Evolutionary conservation across 2,113 vertebrate genomes (phyloP).

Genomic region (Platanista minor): DNA sequence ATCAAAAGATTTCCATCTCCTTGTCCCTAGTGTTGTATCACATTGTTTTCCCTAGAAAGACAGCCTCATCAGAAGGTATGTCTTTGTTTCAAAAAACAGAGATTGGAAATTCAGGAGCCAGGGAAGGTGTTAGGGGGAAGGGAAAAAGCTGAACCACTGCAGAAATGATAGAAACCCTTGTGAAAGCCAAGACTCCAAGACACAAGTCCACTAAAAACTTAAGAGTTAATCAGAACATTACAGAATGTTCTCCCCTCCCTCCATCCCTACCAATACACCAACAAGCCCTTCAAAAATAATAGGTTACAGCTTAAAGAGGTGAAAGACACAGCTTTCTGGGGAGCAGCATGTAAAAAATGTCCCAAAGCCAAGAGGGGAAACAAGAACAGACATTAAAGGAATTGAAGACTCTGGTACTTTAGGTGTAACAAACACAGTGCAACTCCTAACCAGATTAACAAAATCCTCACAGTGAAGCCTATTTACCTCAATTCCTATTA

Average conservation of each 20-base stretch:
- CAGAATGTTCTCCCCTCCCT: neutral
- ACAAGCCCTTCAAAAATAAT: neutral
- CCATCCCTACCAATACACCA: neutral
- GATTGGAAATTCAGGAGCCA: neutral
- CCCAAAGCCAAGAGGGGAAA: neutral
- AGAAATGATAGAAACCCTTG: neutral
- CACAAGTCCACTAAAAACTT: neutral
- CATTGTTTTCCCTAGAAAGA: neutral
- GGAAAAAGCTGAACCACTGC: fast-evolving
- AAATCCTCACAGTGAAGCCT: neutral
- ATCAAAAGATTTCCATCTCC: neutral
- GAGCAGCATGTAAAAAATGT: neutral
- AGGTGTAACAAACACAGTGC: neutral
- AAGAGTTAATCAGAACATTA: neutral
- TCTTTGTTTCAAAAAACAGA: neutral
- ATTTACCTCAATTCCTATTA: neutral
- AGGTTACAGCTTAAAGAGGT: neutral
- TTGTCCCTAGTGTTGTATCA: fast-evolving
- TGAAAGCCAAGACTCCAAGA: neutral
- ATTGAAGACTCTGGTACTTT: neutral
- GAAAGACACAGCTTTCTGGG: neutral
- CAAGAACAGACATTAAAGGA: neutral
- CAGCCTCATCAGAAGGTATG: neutral
- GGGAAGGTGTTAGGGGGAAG: neutral
- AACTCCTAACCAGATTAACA: neutral